Base-by-base conservation (phyloP, 1,140 invertebrate species). In the Sarcophaga bullata region DNA sequence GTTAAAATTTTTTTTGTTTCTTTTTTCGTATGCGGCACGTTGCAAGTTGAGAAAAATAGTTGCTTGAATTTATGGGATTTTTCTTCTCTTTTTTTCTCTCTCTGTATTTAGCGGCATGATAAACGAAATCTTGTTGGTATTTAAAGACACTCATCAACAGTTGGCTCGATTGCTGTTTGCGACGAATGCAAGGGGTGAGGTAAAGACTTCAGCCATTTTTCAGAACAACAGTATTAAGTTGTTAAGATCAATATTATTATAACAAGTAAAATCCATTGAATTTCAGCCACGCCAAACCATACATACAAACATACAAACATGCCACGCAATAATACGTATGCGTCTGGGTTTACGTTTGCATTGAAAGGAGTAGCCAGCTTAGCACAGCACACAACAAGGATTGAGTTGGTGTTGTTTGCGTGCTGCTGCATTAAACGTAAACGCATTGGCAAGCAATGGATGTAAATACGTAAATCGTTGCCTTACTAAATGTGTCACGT, bases 51-150 rank as follows among this genome's bases (percentile, higher is more conserved):
- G 75, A 50, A 78, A 72, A 78, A 52, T 49, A 19, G 17, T 78
- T 73, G 73, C 62, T 25, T 72, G 37, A 19, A 25, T 25, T 25
- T 25, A 72, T 8, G 8, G 8, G 37, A 72, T 25, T n/a, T 62
- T 62, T 50, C 17, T 25, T 50, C 50, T 73, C 47, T 15, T 78
- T 78, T 78, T 52, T 19, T 19, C 50, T 50, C 49, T 78, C 4
- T 37, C 4, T n/a, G n/a, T 17, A 68, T 13, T 58, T 49, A 50
- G 75, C 75, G 75, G 75, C 75, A 19, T 78, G 48, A 52, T 78
- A 78, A 78, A 78, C 75, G 50, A n/a, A 78, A 78, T 78, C 75
- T 78, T 78, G 75, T 78, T 78, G 75, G 50, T 78, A 78, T 78
- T 49, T 78, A 78, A 78, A 78, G 62, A 68, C 62, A 68, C 62